Evolutionary conservation across 2,797 vertebrate species (phyloP), one percentile per base, ranked within the genome.

Genomic region (Cyprinodon diabolis): DNA sequence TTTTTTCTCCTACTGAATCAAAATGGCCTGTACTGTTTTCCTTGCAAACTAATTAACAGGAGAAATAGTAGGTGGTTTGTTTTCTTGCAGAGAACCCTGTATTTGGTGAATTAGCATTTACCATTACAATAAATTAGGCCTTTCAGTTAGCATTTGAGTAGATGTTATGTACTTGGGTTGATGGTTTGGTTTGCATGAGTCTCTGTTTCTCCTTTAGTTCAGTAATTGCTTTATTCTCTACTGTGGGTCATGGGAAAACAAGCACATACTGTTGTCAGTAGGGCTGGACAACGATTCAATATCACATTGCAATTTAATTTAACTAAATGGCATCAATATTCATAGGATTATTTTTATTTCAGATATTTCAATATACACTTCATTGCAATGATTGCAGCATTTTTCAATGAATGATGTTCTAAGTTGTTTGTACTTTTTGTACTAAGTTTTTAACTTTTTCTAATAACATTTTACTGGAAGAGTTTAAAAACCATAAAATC

Each of bases 1-100:
- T 70, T 48, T n/a, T 47, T 72, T 40, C 56, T 15, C 30, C 35
- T 37, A 71, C n/a, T 37, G 60, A 66, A 57, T 4, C 23, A 49
- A 6, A 68, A 68, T 60, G 1, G 40, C 63, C 49, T 55, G 68
- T 23, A 65, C 56, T 35, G 43, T 19, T 63, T 17, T 37, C 35
- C 48, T 43, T 17, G 19, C 40, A 66, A 66, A 56, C 37, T 66
- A 66, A 65, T 56, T 19, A 56, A 55, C 25, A 70, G 6, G 43
- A n/a, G 30, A 48, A 60, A 55, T 35, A 45, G 49, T 6, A 21
- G 63, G 25, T n/a, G 40, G 6, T 66, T 66, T 37, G 11, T 45
- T 63, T 56, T 4, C 51, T 4, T 56, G 15, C 43, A 30, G 30
- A 48, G 6, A 60, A 71, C 23, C 15, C 23, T 14, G 4, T 8